These are phyloP conservation scores for Morpho achilles DNA, from an alignment of 2,888 invertebrate genomes.

Conservation along the genomic window DNA sequence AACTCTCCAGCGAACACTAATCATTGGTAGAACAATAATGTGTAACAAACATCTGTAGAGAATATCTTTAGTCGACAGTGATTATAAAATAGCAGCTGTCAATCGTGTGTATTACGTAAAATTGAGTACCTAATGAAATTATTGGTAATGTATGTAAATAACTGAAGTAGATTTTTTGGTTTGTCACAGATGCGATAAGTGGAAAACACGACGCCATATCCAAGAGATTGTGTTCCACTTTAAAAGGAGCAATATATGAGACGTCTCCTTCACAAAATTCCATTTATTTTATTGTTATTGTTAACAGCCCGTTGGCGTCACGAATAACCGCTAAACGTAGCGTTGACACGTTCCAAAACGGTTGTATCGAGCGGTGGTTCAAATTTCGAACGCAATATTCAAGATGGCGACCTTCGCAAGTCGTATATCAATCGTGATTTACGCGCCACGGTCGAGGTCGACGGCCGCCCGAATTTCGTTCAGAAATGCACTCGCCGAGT, in stretches of 20 bases:
- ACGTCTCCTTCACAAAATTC: constrained; percentile 28
- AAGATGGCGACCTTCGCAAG: constrained; percentile 77
- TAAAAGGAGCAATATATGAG: constrained; percentile 13
- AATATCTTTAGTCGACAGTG: too few species aligned
- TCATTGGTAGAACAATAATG: too few species aligned
- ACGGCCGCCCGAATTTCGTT: constrained; percentile 76
- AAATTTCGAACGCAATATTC: constrained; percentile 70
- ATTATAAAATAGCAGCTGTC: too few species aligned
- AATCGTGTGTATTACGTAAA: too few species aligned
- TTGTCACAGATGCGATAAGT: constrained; percentile 24
- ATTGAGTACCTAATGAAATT: too few species aligned
- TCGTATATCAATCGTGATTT: constrained; percentile 75
- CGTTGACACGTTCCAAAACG: constrained; percentile 50
- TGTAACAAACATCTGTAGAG: too few species aligned
- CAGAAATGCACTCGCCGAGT: constrained; percentile 75
- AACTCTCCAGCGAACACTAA: too few species aligned
- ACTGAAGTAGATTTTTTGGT: neutral
- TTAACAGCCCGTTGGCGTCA: constrained; percentile 32
- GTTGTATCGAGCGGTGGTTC: constrained; percentile 65
- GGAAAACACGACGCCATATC: constrained; percentile 31
- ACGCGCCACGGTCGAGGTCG: constrained; percentile 74
- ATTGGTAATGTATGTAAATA: too few species aligned
- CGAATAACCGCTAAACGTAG: constrained; percentile 32
- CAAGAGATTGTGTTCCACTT: constrained; percentile 7
- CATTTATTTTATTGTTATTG: constrained; percentile 35